Conservation (phyloP, 2,888 invertebrate species). For the Nomada goodeniana region DNA sequence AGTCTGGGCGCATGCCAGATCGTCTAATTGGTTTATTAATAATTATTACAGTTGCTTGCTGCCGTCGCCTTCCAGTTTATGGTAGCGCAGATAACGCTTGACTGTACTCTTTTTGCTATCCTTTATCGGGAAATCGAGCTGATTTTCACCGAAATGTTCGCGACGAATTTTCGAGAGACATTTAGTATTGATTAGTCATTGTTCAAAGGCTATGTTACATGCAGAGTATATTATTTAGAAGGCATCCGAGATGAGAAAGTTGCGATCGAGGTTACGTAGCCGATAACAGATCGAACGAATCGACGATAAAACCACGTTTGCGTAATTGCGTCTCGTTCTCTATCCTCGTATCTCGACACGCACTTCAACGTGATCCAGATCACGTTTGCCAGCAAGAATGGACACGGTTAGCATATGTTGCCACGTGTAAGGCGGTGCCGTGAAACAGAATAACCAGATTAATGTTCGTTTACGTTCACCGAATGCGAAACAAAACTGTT, state of each 20-base stretch:
- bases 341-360: constrained; percentile 23
- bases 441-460: no score
- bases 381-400: constrained; percentile 16
- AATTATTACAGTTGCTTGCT: not conserved
- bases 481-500: no score
- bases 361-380: constrained; percentile 17
- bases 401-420: constrained; percentile 38
- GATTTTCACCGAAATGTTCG: no score
- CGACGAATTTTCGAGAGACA: no score
- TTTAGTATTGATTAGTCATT: not conserved
- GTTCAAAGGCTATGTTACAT: not conserved
- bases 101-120: no score
- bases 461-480: no score
- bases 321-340: constrained; percentile 33
- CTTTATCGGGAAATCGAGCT: no score
- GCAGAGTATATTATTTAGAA: no score
- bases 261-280: constrained; percentile 16
- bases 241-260: not conserved
- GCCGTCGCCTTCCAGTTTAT: no score
- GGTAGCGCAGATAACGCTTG: no score
- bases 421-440: constrained; percentile 27
- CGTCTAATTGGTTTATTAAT: constrained; percentile 3
- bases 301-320: constrained; percentile 25
- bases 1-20: not conserved
- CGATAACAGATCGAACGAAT: constrained; percentile 21